Conservation (phyloP, 2,797 vertebrate species). For the Acomys russatus region DNA sequence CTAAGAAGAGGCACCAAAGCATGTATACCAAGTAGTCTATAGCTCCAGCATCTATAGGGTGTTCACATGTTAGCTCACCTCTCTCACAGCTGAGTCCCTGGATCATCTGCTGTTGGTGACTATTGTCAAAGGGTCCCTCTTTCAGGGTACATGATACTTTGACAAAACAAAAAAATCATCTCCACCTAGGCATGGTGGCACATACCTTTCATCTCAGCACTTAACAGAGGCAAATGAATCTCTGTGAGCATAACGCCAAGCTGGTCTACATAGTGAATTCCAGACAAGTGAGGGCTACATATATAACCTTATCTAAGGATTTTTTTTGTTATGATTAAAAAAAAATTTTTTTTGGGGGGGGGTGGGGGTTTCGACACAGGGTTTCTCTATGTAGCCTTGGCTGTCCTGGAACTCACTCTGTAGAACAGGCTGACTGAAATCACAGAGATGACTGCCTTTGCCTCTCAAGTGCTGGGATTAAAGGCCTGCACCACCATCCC, state of each 20-base stretch:
- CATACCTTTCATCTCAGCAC: background rate
- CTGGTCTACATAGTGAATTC: background rate
- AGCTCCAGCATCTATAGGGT: background rate
- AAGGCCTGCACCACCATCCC: no score
- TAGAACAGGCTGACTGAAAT: no score
- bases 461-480: no score
- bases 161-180: background rate
- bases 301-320: background rate
- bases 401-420: no score
- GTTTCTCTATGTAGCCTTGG: no score
- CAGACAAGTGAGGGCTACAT: no score
- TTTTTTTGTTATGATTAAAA: background rate
- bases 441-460: no score
- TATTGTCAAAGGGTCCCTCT: background rate
- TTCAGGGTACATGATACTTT: constrained; percentile 2
- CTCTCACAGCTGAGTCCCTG: background rate
- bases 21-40: no score
- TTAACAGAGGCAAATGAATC: background rate
- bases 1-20: background rate
- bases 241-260: background rate
- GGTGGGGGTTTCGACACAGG: no score
- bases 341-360: no score
- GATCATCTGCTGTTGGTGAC: background rate
- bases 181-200: background rate
- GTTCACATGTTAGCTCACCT: background rate